These are phyloP conservation scores for Oasisia sp. DNA, from an alignment of 2,888 invertebrate species.

Conservation along the genomic window DNA sequence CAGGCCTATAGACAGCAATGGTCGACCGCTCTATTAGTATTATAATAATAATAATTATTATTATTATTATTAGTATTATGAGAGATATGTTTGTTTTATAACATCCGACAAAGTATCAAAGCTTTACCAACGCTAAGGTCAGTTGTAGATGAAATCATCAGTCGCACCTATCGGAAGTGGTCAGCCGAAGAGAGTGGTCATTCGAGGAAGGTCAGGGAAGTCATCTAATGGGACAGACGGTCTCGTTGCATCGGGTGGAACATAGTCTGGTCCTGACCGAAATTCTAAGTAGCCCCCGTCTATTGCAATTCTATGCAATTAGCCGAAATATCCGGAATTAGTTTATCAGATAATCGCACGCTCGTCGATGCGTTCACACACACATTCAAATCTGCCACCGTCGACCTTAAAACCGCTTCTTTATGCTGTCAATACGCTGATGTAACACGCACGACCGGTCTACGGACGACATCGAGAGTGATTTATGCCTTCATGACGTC, in stretches of 20 bases:
- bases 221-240: not conserved
- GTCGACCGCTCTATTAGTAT: too few species aligned
- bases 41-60: too few species aligned
- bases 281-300: not conserved
- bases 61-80: too few species aligned
- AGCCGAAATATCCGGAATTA: not conserved
- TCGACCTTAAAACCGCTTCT: not conserved
- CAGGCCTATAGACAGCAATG: too few species aligned
- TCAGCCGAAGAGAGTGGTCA: too few species aligned
- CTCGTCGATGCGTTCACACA: not conserved
- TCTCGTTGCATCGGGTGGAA: not conserved
- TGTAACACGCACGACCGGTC: not conserved
- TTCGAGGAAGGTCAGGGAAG: too few species aligned
- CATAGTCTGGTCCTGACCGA: not conserved
- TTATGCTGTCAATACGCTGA: not conserved
- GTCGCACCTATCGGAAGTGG: too few species aligned
- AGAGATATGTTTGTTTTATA: too few species aligned
- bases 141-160: too few species aligned
- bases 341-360: not conserved
- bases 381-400: not conserved
- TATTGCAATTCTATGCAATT: not conserved
- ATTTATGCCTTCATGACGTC: not conserved
- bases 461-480: not conserved
- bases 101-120: too few species aligned
- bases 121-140: too few species aligned